Percentiles rank a stretch among this genome's conserved stretches.
These are phyloP conservation scores for Amblyjoppa fuscipennis DNA, from an alignment of 2,888 invertebrate genomes.

Conservation along the genomic window DNA sequence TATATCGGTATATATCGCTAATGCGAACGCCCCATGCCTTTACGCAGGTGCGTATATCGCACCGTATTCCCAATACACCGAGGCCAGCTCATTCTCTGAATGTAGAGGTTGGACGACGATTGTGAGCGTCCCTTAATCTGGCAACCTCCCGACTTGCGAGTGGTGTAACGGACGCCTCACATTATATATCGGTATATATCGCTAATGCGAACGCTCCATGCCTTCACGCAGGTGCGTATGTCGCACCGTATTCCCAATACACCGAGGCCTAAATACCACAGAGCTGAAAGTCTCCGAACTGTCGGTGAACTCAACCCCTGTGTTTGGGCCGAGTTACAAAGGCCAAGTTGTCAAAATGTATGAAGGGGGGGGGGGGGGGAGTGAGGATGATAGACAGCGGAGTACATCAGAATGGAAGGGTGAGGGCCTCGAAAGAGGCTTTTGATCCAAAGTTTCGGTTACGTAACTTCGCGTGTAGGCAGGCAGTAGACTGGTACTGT, in stretches of 20 bases:
- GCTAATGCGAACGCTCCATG: not conserved
- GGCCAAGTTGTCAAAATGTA: constrained; percentile 48
- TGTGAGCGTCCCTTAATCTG: too few relatives aligned
- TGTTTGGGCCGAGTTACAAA: constrained; percentile 36
- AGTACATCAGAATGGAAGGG: constrained; percentile 52
- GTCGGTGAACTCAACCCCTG: not conserved
- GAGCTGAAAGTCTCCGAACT: constrained; percentile 41
- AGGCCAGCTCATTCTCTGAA: not conserved
- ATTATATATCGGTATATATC: not conserved
- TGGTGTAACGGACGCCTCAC: too few relatives aligned
- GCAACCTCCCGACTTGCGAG: too few relatives aligned
- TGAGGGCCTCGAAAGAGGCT: constrained; percentile 48
- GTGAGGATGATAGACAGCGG: constrained; percentile 27
- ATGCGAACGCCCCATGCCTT: not conserved
- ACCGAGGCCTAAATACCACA: constrained; percentile 25
- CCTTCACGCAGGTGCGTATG: not conserved
- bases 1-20: not conserved
- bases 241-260: constrained; percentile 11
- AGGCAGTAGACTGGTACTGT: constrained; percentile 48
- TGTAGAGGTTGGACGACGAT: too few relatives aligned
- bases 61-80: constrained; percentile 10
- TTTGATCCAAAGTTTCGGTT: constrained; percentile 61
- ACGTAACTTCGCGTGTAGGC: constrained; percentile 28
- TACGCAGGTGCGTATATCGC: constrained; percentile 1
- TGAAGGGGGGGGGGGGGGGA: not conserved